Evolutionary conservation across 2,888 invertebrate genomes (phyloP).

Genomic region (Hyles lineata): DNA sequence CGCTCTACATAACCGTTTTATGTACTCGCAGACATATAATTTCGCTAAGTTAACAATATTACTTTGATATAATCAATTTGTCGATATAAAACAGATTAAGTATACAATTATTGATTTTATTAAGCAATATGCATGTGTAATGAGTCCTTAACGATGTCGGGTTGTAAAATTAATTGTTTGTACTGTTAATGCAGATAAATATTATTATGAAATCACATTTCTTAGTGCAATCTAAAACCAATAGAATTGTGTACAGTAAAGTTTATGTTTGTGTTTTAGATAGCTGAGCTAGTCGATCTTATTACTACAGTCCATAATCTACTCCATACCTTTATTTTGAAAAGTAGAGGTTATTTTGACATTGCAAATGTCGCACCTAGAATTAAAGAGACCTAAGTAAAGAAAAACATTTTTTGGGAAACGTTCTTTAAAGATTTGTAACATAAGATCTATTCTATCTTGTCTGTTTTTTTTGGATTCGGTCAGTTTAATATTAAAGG

Average conservation of each 20-base stretch:
- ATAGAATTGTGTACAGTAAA: background rate
- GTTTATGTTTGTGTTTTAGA: background rate
- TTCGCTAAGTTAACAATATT: conserved; percentile 5
- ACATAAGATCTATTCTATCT: no score
- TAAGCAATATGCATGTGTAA: background rate
- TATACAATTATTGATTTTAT: conserved; percentile 1
- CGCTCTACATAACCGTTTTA: background rate
- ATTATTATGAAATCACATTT: background rate
- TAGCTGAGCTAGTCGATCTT: background rate
- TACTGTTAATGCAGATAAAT: background rate
- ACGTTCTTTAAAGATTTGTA: no score
- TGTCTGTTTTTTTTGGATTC: no score
- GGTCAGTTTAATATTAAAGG: no score
- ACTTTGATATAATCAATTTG: conserved; percentile 1
- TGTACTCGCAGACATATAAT: conserved; percentile 3
- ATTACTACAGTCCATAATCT: no score
- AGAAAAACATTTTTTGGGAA: no score
- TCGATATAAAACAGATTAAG: conserved; percentile 2
- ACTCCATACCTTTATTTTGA: no score
- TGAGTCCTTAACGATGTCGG: background rate
- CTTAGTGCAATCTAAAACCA: background rate
- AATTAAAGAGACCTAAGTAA: no score
- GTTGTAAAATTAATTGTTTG: background rate
- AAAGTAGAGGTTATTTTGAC: no score
- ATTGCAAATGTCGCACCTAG: no score